Conservation (phyloP, 2,113 vertebrate genomes). For the Platichthys flesus region DNA sequence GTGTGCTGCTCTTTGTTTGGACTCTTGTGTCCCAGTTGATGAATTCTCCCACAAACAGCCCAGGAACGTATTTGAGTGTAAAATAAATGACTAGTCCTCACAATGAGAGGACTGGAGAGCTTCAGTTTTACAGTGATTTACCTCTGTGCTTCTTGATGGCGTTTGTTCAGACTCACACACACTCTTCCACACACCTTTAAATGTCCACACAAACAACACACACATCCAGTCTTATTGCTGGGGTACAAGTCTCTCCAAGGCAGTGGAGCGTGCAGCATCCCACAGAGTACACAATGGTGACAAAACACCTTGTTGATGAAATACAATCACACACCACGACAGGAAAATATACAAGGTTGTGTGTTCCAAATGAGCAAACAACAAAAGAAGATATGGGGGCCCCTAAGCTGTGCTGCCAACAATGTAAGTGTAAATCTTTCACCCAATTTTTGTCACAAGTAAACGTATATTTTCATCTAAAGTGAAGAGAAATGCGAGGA, state of each 20-base stretch:
- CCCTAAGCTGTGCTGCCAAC: constrained; percentile 29
- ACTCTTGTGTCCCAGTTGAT: constrained; percentile 69
- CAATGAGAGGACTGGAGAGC: constrained; percentile 66
- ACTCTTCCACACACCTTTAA: constrained; percentile 2
- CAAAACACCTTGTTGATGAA: constrained; percentile 63
- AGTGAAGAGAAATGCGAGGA: constrained; percentile 10
- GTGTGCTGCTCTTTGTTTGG: constrained; percentile 78
- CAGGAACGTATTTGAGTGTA: constrained; percentile 76
- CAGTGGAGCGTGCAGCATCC: constrained; percentile 47
- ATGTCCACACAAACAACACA: constrained; percentile 29
- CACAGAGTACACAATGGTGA: constrained; percentile 57
- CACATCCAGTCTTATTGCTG: constrained; percentile 39
- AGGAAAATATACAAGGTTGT: constrained; percentile 47
- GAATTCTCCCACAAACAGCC: constrained; percentile 68
- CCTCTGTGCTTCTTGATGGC: constrained; percentile 36
- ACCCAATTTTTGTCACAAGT: constrained; percentile 41
- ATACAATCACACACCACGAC: constrained; percentile 53
- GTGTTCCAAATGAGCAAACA: constrained; percentile 51
- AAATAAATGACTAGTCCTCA: constrained; percentile 77
- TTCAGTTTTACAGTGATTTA: constrained; percentile 71
- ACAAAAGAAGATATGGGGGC: constrained; percentile 39
- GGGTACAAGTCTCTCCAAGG: constrained; percentile 34
- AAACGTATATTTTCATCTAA: constrained; percentile 35
- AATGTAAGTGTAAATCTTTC: constrained; percentile 60
- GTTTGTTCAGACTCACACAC: constrained; percentile 47